Evolutionary conservation across 2,888 invertebrate genomes (phyloP).

Genomic region (Netelia inedita): DNA sequence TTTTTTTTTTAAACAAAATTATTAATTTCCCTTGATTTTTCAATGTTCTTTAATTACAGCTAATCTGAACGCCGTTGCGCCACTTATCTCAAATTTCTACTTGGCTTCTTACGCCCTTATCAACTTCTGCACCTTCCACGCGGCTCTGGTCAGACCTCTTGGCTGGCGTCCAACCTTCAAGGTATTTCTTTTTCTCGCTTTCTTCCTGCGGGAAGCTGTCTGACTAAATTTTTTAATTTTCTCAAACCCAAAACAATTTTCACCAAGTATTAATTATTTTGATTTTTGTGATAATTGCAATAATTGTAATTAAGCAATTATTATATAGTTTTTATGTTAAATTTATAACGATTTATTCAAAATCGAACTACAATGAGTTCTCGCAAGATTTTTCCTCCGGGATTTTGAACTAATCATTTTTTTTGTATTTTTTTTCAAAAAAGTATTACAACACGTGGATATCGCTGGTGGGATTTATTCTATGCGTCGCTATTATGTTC

Average conservation of each 20-base stretch:
- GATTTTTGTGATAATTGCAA: no score
- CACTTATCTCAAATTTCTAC: slow-evolving; percentile 97
- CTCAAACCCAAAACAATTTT: no score
- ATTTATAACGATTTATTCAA: no score
- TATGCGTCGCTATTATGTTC: slow-evolving; percentile 96
- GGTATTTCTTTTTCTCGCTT: slow-evolving; percentile 85
- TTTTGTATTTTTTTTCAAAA: slow-evolving; percentile 71
- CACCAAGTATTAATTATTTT: no score
- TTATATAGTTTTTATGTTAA: no score
- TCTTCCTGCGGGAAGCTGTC: not conserved
- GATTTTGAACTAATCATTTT: slow-evolving; percentile 20
- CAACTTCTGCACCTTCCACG: slow-evolving; percentile 98
- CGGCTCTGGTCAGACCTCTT: slow-evolving; percentile 93
- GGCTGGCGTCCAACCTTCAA: slow-evolving; percentile 97
- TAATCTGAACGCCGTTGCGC: slow-evolving; percentile 95
- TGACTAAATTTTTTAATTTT: no score
- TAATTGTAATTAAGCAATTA: no score
- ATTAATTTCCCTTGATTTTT: slow-evolving; percentile 25
- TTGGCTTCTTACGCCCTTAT: slow-evolving; percentile 97
- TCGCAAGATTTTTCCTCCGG: not conserved
- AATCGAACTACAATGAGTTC: no score
- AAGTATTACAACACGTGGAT: slow-evolving; percentile 98
- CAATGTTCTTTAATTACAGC: slow-evolving; percentile 86
- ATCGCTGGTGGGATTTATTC: slow-evolving; percentile 92
- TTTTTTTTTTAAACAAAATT: not conserved